A percentile compares a stretch with the other conserved stretches of the same genome.
phyloP scores from a whole-genome alignment of 2,797 vertebrate genomes.

The Crypturellus tataupa region DNA sequence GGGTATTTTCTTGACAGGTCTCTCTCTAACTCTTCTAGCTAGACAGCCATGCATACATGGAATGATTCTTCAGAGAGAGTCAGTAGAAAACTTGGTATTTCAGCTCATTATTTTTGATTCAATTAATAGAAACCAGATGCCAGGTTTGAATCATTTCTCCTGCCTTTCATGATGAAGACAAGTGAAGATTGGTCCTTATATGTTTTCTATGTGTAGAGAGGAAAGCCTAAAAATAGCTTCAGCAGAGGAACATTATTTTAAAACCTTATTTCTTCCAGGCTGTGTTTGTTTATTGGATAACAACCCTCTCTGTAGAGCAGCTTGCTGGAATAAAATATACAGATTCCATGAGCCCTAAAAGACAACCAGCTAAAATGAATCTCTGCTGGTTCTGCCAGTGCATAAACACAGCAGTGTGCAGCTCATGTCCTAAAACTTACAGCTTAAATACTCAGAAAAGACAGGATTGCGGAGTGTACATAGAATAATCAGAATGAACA shows the following conservation, averaged over 20 bases:
- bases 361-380: background rate
- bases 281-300: background rate
- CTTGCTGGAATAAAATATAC: slow-evolving; percentile 18
- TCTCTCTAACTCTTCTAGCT: background rate
- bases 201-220: background rate
- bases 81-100: slow-evolving; percentile 21
- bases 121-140: slow-evolving; percentile 55
- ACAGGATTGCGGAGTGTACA: background rate
- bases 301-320: background rate
- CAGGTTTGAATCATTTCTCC: slow-evolving; percentile 16
- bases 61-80: background rate
- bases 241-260: background rate
- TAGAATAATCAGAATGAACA: background rate
- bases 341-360: background rate
- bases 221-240: slow-evolving; percentile 28
- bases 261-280: slow-evolving; percentile 10
- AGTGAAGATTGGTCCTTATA: background rate
- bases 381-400: background rate
- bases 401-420: background rate
- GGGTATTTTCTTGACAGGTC: background rate
- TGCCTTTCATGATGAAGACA: slow-evolving; percentile 12
- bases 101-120: slow-evolving; percentile 25
- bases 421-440: background rate
- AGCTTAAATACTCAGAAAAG: background rate
- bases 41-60: background rate